Evolutionary conservation across 2,797 vertebrate genomes (phyloP), one percentile per base, ranked within the genome.

Genomic region (Darevskia mixta): DNA sequence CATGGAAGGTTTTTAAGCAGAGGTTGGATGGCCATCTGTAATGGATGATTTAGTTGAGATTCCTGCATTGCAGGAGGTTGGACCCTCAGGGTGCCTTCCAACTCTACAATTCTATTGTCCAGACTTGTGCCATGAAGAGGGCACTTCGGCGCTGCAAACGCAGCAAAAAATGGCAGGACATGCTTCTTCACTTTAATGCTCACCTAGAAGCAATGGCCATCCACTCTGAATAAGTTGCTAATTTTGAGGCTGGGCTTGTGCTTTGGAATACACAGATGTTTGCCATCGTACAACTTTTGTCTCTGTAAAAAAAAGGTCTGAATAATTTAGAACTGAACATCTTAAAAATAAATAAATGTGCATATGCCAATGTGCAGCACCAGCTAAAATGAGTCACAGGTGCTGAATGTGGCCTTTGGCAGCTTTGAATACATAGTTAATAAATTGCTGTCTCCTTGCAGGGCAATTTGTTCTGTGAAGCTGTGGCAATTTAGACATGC

Each of bases 361-460:
- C 0, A 18, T 27, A 15, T 72, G 0, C 32, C 58, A n/a, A 3
- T 41, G 45, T 61, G 38, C 20, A 87, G 86, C 58, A 81, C 13
- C 69, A 43, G 89, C 7, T 25, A 92, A 88, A 87, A 90, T 13
- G 11, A 45, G 80, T 0, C 1, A 23, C 3, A 72, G 35, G 87
- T 73, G 78, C 64, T 90, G 35, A 79, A 32, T 79, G 86, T 69
- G 35, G 82, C 66, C 55, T 75, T 35, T 32, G 67, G 38, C 2
- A 88, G 25, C 87, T 77, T 85, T 0, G 67, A 76, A 29, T 71
- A 71, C n/a, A 13, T 71, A 32, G 69, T 32, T 11, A n/a, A 71
- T 4, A 92, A 86, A 25, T 3, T 35, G 79, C 41, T 92, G 76
- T 43, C 73, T n/a, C 79, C 58, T 8, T 69, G 79, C 69, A 79